These are phyloP conservation scores for cat (Felis catus) DNA, from an alignment of 2,113 vertebrate genomes.

Conservation along the genomic window F.catus_Fca126_mat1.0 CM031427.1:18291501-18292000, in stretches of 20 bases:
- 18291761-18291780: background rate
- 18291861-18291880: background rate
- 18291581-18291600: too few relatives aligned
- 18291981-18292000: too few relatives aligned
- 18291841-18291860: background rate
- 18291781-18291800: background rate
- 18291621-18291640: background rate
- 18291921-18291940: background rate
- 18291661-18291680: conserved; percentile 12
- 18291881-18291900: background rate
- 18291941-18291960: background rate
- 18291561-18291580: too few relatives aligned
- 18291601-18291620: background rate
- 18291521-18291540: too few relatives aligned
- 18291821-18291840: background rate
- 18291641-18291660: background rate
- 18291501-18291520: too few relatives aligned
- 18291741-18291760: background rate
- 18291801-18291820: background rate
- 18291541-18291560: too few relatives aligned
- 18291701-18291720: conserved; percentile 22
- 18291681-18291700: conserved; percentile 2
- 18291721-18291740: background rate
- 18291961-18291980: too few relatives aligned
- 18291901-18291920: background rate